These are phyloP conservation scores for Cheilosia pagana DNA, from an alignment of 2,888 invertebrate species.

Conservation along the genomic window DNA sequence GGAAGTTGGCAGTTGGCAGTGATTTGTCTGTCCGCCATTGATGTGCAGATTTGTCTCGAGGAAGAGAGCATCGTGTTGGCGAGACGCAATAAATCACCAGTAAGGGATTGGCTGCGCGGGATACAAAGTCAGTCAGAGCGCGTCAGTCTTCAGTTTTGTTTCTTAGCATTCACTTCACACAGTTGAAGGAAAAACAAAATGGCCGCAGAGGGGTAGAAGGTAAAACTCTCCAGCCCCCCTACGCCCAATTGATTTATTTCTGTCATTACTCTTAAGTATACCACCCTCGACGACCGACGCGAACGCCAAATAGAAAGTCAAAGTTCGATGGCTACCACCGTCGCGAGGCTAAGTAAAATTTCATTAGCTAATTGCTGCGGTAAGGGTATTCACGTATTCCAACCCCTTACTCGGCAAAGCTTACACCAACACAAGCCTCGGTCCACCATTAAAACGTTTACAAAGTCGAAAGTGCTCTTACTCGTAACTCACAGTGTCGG, in stretches of 20 bases:
- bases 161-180: neutral
- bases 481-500: neutral
- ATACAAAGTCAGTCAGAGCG: no score
- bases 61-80: constrained; percentile 7
- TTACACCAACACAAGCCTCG: constrained; percentile 15
- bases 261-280: constrained; percentile 31
- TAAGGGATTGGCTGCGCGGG: constrained; percentile 10
- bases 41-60: constrained; percentile 15
- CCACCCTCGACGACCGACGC: neutral
- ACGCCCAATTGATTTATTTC: constrained; percentile 61
- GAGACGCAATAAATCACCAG: constrained; percentile 21
- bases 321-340: constrained; percentile 68
- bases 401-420: constrained; percentile 19
- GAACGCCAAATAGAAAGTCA: constrained; percentile 59
- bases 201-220: constrained; percentile 31
- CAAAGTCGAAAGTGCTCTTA: constrained; percentile 42
- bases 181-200: constrained; percentile 26
- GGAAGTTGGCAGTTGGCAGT: no score
- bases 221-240: neutral
- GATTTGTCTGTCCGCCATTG: constrained; percentile 32
- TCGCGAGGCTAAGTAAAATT: constrained; percentile 42
- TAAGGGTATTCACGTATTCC: constrained; percentile 24
- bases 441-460: constrained; percentile 40
- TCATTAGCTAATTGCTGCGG: constrained; percentile 71
- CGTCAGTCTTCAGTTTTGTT: neutral